Percentiles rank a stretch among this genome's conserved stretches.
These are phyloP conservation scores for Lithophane socia DNA, from an alignment of 2,888 invertebrate species.

Conservation along the genomic window DNA sequence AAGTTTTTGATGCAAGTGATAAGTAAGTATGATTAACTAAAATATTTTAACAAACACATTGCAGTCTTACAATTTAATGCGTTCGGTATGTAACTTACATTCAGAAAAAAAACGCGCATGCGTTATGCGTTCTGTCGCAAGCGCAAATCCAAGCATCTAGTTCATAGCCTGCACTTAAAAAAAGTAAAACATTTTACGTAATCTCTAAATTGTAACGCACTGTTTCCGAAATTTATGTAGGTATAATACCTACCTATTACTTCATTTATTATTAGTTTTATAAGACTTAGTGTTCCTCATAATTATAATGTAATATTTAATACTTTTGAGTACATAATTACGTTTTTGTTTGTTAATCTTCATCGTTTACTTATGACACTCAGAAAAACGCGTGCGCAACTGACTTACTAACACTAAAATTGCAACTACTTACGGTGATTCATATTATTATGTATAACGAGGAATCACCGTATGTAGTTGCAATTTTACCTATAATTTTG, in stretches of 20 bases:
- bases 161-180: constrained; percentile 45
- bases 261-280: constrained; percentile 34
- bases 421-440: not conserved
- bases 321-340: not conserved
- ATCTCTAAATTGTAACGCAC: constrained; percentile 63
- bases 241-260: constrained; percentile 33
- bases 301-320: constrained; percentile 8
- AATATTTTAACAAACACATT: constrained; percentile 31
- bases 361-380: not conserved
- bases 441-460: no score
- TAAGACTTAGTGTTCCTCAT: constrained; percentile 21
- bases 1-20: no score
- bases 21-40: not conserved
- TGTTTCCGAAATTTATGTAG: constrained; percentile 55
- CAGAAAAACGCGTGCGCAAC: not conserved
- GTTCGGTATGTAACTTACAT: constrained; percentile 3
- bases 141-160: constrained; percentile 47
- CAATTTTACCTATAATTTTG: no score
- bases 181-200: constrained; percentile 61
- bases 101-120: constrained; percentile 19
- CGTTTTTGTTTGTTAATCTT: constrained; percentile 11
- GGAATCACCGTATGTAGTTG: no score
- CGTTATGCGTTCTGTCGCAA: constrained; percentile 53
- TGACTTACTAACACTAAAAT: constrained; percentile 18
- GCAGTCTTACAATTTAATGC: not conserved